These are phyloP conservation scores for Trididemnum miniatum DNA, from an alignment of 23 tunicate species.

Conservation along the genomic window DNA sequence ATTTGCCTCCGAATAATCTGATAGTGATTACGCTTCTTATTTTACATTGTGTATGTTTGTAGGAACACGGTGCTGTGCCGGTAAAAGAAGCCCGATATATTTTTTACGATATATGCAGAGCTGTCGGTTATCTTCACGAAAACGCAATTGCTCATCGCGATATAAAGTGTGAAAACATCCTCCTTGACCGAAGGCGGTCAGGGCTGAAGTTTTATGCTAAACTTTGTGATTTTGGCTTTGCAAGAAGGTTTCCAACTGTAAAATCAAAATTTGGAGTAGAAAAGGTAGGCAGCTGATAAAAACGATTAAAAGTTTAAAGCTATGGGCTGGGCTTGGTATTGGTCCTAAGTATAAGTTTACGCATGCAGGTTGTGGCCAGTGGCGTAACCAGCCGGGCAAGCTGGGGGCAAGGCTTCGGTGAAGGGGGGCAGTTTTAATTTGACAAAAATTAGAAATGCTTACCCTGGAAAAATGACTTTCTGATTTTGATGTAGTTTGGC, in stretches of 20 bases:
- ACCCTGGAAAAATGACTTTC: too few species aligned
- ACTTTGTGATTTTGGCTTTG: conserved; percentile 93
- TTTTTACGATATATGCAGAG: conserved; percentile 61
- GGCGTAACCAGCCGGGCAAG: too few species aligned
- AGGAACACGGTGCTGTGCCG: conserved; percentile 69
- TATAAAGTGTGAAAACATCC: conserved; percentile 88
- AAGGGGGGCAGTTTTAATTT: too few species aligned
- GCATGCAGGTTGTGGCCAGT: too few species aligned
- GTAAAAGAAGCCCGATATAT: conserved; percentile 52
- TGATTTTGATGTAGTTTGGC: too few species aligned
- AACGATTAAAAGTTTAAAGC: not conserved
- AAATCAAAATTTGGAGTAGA: not conserved
- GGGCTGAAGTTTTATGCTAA: conserved; percentile 62
- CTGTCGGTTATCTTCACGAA: conserved; percentile 63
- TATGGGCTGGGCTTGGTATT: too few species aligned
- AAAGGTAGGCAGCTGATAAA: conserved; percentile 11
- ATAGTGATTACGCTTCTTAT: too few species aligned
- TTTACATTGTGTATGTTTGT: too few species aligned
- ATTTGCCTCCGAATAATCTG: too few species aligned
- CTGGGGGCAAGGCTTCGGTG: too few species aligned
- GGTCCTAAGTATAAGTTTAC: too few species aligned
- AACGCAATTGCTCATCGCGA: conserved; percentile 81
- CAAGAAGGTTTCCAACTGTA: conserved; percentile 39
- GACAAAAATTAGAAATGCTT: too few species aligned
- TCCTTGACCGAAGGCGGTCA: conserved; percentile 41